Evolutionary conservation across 2,113 vertebrate genomes (phyloP).

Genomic region (Labrus mixtus): DNA sequence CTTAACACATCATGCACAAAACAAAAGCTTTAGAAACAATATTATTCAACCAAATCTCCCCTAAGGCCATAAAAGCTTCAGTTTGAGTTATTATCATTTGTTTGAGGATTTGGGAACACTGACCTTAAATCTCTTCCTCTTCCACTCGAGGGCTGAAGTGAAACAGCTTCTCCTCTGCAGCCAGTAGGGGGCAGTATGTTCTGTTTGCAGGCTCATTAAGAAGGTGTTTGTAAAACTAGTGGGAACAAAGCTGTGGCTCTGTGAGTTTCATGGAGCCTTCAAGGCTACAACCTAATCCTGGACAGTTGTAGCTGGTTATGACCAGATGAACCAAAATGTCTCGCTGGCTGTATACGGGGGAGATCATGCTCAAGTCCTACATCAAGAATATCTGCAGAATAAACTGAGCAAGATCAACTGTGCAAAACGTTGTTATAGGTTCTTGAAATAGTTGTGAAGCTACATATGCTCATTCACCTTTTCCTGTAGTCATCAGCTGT

Average conservation of each 20-base stretch:
- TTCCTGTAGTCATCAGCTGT: no score
- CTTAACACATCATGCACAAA: not conserved
- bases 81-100: not conserved
- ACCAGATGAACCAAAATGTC: not conserved
- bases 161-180: conserved; percentile 15
- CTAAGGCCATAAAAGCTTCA: not conserved
- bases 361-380: no score
- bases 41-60: not conserved
- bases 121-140: not conserved
- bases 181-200: conserved; percentile 64
- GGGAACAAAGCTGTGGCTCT: not conserved
- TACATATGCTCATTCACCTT: no score
- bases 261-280: not conserved
- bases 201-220: conserved; percentile 31
- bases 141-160: not conserved
- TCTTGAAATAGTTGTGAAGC: no score
- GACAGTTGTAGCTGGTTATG: not conserved
- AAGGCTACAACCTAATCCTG: conserved; percentile 17
- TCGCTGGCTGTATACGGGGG: not conserved
- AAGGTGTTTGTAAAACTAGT: conserved; percentile 15
- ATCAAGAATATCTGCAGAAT: not conserved
- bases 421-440: not conserved
- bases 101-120: not conserved
- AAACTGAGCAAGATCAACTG: not conserved
- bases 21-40: not conserved